These are phyloP conservation scores for Polyodon spathula DNA, from an alignment of 2,113 vertebrate genomes.

Conservation along the genomic window DNA sequence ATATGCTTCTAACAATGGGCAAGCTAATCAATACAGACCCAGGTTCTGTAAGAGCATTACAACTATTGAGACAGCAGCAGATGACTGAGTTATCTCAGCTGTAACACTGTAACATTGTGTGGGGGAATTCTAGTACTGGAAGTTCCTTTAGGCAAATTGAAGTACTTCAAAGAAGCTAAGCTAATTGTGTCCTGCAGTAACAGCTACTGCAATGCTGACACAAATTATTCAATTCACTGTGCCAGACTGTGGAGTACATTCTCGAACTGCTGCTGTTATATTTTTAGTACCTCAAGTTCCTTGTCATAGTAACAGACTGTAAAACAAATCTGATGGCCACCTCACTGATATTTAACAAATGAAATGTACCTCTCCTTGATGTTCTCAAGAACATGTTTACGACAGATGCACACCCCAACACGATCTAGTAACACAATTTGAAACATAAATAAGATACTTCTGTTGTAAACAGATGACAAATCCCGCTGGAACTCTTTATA, in stretches of 20 bases:
- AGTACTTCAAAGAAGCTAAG: slow-evolving; percentile 2
- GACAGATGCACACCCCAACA: too few relatives aligned
- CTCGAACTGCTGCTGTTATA: not conserved
- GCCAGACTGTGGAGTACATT: not conserved
- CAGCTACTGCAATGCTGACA: not conserved
- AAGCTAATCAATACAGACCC: not conserved
- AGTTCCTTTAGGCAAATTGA: slow-evolving; percentile 1
- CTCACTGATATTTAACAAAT: too few relatives aligned
- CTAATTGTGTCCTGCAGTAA: not conserved
- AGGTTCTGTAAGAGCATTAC: not conserved
- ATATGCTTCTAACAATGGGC: not conserved
- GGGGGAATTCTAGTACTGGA: not conserved
- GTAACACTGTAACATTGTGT: not conserved
- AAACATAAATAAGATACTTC: too few relatives aligned
- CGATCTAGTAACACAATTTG: too few relatives aligned
- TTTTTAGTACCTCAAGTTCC: not conserved
- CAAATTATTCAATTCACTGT: not conserved
- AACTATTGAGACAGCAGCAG: not conserved
- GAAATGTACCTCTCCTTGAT: too few relatives aligned
- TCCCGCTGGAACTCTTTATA: too few relatives aligned
- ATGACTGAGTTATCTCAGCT: slow-evolving; percentile 2
- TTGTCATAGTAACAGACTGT: not conserved
- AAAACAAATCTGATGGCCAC: not conserved
- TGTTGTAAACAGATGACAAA: too few relatives aligned
- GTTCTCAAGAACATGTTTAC: too few relatives aligned